Evolutionary conservation across 2,888 invertebrate species (phyloP), one percentile per base, ranked within the genome.

Genomic region (Odontomyia ornata): DNA sequence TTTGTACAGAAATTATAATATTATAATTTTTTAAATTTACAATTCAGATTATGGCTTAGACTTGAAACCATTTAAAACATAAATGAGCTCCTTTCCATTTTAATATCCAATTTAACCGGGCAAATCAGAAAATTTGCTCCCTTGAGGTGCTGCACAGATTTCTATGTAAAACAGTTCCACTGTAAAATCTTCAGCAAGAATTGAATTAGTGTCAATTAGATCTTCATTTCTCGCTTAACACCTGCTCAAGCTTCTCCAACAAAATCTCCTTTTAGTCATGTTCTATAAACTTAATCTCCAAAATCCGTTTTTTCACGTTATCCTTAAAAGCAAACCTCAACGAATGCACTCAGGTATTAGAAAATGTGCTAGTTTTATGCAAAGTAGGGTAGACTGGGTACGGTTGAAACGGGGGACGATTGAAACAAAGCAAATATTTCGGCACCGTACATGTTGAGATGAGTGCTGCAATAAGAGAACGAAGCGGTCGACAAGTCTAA

Each of bases 171-270:
- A 64, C 7, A 30, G 5, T 30, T 64, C 30, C 64, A 30, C 64
- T 64, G 15, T n/a, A 30, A 15, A 36, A 64, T 1, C 25, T 64
- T 64, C 13, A 64, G 30, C 30, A 18, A 11, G 13, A 64, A 64
- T 64, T 27, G 28, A 30, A 64, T 64, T 60, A 64, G 23, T 64
- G 64, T 64, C 64, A 64, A 64, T 28, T 64, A 64, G n/a, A 28
- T 25, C 64, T 23, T 27, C 30, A 30, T 15, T 28, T 23, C 30
- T 13, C 2, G 23, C 30, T 64, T 28, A 30, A n/a, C 27, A 64
- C 13, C 64, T 64, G 64, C 64, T 64, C 23, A 15, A 9, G 28
- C 30, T 23, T 23, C 36, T 5, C 9, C 36, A 9, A 5, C 36
- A 3, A 36, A 36, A 1, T 4, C 7, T 4, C 18, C 60, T 25